A percentile compares a stretch with the other conserved stretches of the same genome.
These are phyloP conservation scores for Drosophila multiciliata DNA, from an alignment of 2,888 invertebrate species.

Conservation along the genomic window DNA sequence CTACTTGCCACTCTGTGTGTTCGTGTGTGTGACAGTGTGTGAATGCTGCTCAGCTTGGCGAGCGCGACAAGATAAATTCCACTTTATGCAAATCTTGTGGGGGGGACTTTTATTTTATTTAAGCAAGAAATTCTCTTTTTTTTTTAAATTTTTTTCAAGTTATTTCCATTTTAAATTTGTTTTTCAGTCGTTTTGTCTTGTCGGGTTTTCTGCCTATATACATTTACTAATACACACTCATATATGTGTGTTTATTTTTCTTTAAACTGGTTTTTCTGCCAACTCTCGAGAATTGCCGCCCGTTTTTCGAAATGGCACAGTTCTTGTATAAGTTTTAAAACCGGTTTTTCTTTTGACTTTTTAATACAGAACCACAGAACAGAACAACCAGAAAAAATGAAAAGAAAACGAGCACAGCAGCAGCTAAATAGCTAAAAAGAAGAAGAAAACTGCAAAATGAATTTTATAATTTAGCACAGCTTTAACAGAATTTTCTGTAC, in stretches of 20 bases:
- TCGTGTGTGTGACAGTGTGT: slow-evolving; percentile 2
- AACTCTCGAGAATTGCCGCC: slow-evolving; percentile 49
- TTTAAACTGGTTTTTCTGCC: slow-evolving; percentile 80
- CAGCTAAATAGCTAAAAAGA: neutral
- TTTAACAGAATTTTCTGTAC: slow-evolving; percentile 13
- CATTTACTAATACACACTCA: neutral
- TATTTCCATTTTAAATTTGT: slow-evolving; percentile 80
- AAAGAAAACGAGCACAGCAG: slow-evolving; percentile 14
- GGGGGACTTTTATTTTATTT: slow-evolving; percentile 50
- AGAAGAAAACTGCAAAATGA: slow-evolving; percentile 1
- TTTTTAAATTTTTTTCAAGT: slow-evolving; percentile 36
- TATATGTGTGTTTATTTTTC: slow-evolving; percentile 59
- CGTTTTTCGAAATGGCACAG: slow-evolving; percentile 77
- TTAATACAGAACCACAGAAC: slow-evolving; percentile 49
- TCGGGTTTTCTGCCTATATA: slow-evolving; percentile 53
- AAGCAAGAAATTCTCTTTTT: slow-evolving; percentile 41
- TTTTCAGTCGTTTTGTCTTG: slow-evolving; percentile 53
- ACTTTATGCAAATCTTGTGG: slow-evolving; percentile 78
- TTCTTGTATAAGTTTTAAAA: slow-evolving; percentile 74
- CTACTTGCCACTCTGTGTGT: slow-evolving; percentile 4
- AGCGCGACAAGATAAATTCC: slow-evolving; percentile 69
- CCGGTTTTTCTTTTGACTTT: slow-evolving; percentile 81
- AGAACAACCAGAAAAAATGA: slow-evolving; percentile 23
- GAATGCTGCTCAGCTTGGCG: slow-evolving; percentile 37
- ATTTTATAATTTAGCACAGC: slow-evolving; percentile 3